A percentile compares a stretch with the other conserved stretches of the same genome.
Conservation (phyloP, 2,888 invertebrate genomes). For the Branchipolynoe longqiensis region DNA sequence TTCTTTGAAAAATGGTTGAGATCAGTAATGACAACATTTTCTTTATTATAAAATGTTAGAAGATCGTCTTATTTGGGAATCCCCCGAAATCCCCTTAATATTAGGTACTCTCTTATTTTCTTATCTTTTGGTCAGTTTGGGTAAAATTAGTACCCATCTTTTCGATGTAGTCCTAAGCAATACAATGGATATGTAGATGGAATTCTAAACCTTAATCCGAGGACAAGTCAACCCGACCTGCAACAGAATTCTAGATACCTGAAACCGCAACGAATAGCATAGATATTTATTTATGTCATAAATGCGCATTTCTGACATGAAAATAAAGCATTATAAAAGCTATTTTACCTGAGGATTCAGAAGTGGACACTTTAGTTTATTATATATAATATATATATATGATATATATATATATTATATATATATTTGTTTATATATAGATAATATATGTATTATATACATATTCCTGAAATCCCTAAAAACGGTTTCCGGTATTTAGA, state of each 20-base stretch:
- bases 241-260: conserved; percentile 46
- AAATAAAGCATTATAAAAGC: conserved; percentile 50
- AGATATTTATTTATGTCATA: conserved; percentile 20
- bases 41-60: too few species aligned
- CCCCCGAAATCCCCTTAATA: too few species aligned
- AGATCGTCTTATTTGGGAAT: too few species aligned
- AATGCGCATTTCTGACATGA: conserved; percentile 46
- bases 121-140: neutral
- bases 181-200: neutral
- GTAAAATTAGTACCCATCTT: too few species aligned
- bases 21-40: too few species aligned
- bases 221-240: neutral
- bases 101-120: neutral
- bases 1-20: too few species aligned
- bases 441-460: conserved; percentile 49
- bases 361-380: conserved; percentile 28
- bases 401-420: neutral
- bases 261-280: conserved; percentile 27
- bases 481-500: conserved; percentile 37
- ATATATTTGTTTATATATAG: too few species aligned
- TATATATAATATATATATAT: conserved; percentile 18
- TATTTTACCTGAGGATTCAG: conserved; percentile 45
- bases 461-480: conserved; percentile 14
- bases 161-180: conserved; percentile 10
- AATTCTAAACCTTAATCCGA: conserved; percentile 5